Percentiles rank a stretch among this genome's conserved stretches.
phyloP scores from a whole-genome alignment of 2,797 vertebrate species.

The Trematomus bernacchii region DNA sequence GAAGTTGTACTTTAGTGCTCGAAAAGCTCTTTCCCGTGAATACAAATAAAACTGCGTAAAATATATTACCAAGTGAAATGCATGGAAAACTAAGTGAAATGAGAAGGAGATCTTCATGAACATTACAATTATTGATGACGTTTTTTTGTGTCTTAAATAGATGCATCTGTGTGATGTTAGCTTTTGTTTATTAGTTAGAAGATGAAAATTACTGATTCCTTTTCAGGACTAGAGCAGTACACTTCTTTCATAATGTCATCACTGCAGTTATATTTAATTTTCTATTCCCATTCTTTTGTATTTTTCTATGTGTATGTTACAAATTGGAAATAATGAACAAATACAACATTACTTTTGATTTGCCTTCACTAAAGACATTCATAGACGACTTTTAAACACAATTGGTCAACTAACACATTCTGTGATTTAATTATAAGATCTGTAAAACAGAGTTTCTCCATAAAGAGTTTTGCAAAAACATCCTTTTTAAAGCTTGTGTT shows the following conservation, averaged over 20 bases:
- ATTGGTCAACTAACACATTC: too few species aligned
- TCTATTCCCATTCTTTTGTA: too few species aligned
- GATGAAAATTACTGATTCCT: conserved; percentile 25
- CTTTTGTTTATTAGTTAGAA: conserved; percentile 27
- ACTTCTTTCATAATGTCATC: too few species aligned
- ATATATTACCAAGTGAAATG: conserved; percentile 1
- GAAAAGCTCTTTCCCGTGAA: conserved; percentile 10
- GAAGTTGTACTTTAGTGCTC: conserved; percentile 14
- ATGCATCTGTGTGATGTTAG: conserved; percentile 14
- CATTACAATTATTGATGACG: conserved; percentile 16
- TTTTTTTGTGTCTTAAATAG: conserved; percentile 5
- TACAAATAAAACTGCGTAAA: conserved; percentile 4
- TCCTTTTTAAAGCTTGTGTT: too few species aligned
- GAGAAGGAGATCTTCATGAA: conserved; percentile 25
- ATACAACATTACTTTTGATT: not conserved
- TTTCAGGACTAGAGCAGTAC: conserved; percentile 2
- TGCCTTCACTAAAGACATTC: too few species aligned
- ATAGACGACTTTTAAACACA: too few species aligned
- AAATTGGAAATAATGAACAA: not conserved
- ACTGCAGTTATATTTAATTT: too few species aligned
- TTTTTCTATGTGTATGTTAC: not conserved
- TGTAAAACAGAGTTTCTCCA: too few species aligned
- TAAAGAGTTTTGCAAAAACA: too few species aligned
- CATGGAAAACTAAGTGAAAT: conserved; percentile 13
- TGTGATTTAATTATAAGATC: too few species aligned